Base-by-base conservation (phyloP, 1,140 invertebrate species). In the Epicauta chinensis region DNA sequence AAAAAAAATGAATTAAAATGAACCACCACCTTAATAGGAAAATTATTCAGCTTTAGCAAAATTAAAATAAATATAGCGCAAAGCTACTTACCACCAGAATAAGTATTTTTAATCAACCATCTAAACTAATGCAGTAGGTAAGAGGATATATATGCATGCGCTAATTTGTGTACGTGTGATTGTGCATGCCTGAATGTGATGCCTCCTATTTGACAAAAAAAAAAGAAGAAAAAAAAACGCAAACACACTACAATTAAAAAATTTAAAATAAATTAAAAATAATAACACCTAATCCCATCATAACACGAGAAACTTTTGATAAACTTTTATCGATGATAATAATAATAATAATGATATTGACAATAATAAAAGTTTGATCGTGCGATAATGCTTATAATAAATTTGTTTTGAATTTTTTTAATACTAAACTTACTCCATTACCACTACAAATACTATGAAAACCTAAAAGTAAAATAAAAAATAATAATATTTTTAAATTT, bases 101-200 rank as follows among this genome's bases (percentile, higher is more conserved):
- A 34, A 34, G 11, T n/a, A n/a, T 34, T 34, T 34, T 60, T 60
- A 62, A 58, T 58, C 59, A 57, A 56, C 61, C 59, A 60, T 63
- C 61, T 67, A 65, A 67, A 55, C 65, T 67, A 67, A 60, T 67
- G 64, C 61, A 63, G 65, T 62, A 64, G 58, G 57, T 23, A 58
- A 34, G 32, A 34, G 54, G 60, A 65, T 59, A 23, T 23, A 23
- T 65, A 61, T 60, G 60, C 65, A 65, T 67, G 63, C 64, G 62
- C 64, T 59, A 62, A 59, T 61, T 58, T 65, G 60, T 64, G 64
- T 57, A 56, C 60, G 54, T 56, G 56, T 56, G 55, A 57, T 56
- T 65, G 63, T 62, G 64, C 65, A 66, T 67, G 63, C 65, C 62
- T 61, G 59, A 59, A 64, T 60, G 63, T 65, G 65, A 56, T 64